Percentiles rank a stretch among this genome's conserved stretches.
Conservation (phyloP, 1,140 invertebrate genomes). For the Phymorhynchus buccinoides region DNA sequence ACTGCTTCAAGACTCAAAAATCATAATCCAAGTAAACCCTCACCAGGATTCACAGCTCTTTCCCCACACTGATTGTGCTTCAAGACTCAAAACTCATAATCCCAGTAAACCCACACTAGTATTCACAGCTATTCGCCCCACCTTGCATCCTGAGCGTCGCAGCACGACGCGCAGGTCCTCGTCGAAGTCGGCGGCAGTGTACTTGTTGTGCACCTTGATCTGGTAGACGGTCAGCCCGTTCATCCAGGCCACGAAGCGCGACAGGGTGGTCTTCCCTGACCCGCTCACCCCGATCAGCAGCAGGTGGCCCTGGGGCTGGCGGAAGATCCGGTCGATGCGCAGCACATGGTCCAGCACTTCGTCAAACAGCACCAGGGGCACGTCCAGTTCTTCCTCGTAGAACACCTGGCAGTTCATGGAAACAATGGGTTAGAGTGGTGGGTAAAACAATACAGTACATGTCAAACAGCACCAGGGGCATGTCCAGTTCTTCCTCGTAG, state of each 20-base stretch:
- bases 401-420: conserved; percentile 92
- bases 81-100: no score
- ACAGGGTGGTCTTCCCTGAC: conserved; percentile 98
- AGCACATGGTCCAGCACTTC: conserved; percentile 99
- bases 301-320: conserved; percentile 95
- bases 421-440: conserved; percentile 14
- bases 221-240: conserved; percentile 98
- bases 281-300: conserved; percentile 90
- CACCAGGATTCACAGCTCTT: no score
- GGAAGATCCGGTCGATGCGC: conserved; percentile 98
- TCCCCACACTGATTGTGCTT: no score
- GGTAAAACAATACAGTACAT: conserved; percentile 17
- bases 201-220: conserved; percentile 96
- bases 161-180: conserved; percentile 96
- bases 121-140: no score
- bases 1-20: no score
- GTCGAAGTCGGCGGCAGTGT: conserved; percentile 98
- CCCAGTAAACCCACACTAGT: no score
- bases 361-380: conserved; percentile 97
- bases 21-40: no score
- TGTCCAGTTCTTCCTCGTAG: conserved; percentile 99
- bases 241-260: conserved; percentile 99
- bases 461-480: conserved; percentile 97
- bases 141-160: conserved; percentile 93
- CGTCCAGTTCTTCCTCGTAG: conserved; percentile 99